Evolutionary conservation across 2,888 invertebrate genomes (phyloP).

Genomic region (Liodrosophila aerea): DNA sequence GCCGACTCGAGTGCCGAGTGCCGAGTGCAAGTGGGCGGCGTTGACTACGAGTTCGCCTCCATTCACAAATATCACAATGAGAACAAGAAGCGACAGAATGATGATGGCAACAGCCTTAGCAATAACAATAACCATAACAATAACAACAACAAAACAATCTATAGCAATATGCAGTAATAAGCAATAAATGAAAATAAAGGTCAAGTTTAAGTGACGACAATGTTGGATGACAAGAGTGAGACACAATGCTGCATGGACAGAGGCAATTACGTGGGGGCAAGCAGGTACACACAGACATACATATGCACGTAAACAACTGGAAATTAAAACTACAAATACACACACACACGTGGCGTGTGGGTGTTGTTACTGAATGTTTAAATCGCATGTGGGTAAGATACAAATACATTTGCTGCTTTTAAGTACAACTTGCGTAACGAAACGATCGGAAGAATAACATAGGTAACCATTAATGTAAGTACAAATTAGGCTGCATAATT

Average conservation of each 20-base stretch:
- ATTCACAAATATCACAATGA: slow-evolving; percentile 48
- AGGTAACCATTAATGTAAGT: too few relatives aligned
- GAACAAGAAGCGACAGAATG: slow-evolving; percentile 39
- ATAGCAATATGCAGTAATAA: slow-evolving; percentile 57
- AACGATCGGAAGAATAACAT: slow-evolving; percentile 20
- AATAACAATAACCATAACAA: slow-evolving; percentile 31
- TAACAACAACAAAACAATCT: slow-evolving; percentile 43
- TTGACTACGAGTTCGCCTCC: slow-evolving; percentile 34
- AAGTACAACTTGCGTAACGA: slow-evolving; percentile 44
- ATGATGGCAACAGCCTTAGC: slow-evolving; percentile 19
- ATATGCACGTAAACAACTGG: slow-evolving; percentile 10
- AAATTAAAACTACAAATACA: slow-evolving; percentile 13
- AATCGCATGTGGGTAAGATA: slow-evolving; percentile 27
- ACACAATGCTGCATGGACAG: not conserved
- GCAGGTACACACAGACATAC: not conserved
- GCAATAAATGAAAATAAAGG: slow-evolving; percentile 72
- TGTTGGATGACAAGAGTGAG: slow-evolving; percentile 14
- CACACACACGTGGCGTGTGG: slow-evolving; percentile 25
- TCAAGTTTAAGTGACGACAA: slow-evolving; percentile 66
- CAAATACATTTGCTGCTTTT: not conserved
- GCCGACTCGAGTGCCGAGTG: too few relatives aligned
- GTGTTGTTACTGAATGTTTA: slow-evolving; percentile 25
- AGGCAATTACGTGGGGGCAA: not conserved
- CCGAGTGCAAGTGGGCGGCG: slow-evolving; percentile 40
- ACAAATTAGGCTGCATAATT: not conserved